Evolutionary conservation across 2,888 invertebrate species (phyloP).

Genomic region (Troides helena): DNA sequence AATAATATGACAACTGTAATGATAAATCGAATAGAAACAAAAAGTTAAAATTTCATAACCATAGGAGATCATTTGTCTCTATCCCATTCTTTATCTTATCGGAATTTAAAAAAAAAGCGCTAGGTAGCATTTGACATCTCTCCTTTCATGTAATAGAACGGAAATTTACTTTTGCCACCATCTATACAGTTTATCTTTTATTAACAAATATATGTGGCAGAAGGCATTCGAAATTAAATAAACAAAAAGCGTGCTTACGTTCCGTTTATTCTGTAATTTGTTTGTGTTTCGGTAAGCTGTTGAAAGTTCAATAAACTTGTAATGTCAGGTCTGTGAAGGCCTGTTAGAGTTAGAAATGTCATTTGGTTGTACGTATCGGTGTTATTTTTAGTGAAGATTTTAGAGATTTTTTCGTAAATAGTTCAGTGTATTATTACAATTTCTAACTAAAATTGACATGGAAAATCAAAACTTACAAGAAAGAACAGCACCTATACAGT

Average conservation of each 20-base stretch:
- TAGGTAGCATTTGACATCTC: constrained; percentile 31
- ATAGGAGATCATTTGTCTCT: constrained; percentile 5
- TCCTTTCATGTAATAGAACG: constrained; percentile 39
- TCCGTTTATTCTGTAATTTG: constrained; percentile 26
- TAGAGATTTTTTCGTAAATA: constrained; percentile 25
- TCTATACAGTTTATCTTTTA: constrained; percentile 45
- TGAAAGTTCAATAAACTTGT: constrained; percentile 70
- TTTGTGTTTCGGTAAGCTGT: constrained; percentile 24
- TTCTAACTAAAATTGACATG: constrained; percentile 53
- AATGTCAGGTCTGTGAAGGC: constrained; percentile 46
- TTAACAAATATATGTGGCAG: constrained; percentile 41
- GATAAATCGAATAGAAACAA: no score
- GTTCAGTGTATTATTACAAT: constrained; percentile 33
- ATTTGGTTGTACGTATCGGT: constrained; percentile 29
- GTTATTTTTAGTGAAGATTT: constrained; percentile 28
- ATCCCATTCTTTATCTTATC: constrained; percentile 1
- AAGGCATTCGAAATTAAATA: constrained; percentile 23
- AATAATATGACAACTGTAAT: no score
- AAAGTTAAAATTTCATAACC: neutral
- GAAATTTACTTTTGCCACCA: constrained; percentile 45
- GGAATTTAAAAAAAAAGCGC: constrained; percentile 14
- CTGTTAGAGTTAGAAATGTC: constrained; percentile 28
- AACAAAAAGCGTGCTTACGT: constrained; percentile 24
- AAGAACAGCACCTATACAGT: constrained; percentile 74
- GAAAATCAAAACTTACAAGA: constrained; percentile 69